A percentile compares a stretch with the other conserved stretches of the same genome.
These are phyloP conservation scores for Cheilinus undulatus DNA, from an alignment of 2,113 vertebrate species.

Conservation along the genomic window DNA sequence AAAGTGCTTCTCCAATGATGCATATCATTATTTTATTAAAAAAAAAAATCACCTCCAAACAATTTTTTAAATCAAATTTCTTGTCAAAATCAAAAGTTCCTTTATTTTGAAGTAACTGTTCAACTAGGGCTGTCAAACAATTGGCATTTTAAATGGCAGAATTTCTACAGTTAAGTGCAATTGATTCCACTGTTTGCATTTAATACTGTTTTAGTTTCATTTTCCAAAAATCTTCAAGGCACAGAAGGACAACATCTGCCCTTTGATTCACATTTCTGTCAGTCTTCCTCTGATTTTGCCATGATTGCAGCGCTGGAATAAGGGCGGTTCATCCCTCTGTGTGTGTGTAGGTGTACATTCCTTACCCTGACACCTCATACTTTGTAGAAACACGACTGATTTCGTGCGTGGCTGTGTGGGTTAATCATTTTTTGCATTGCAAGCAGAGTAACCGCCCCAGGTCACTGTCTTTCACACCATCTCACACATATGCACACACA, in stretches of 20 bases:
- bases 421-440: slow-evolving; percentile 59
- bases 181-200: no score
- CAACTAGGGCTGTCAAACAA: no score
- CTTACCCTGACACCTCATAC: slow-evolving; percentile 41
- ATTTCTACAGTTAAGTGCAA: no score
- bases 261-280: slow-evolving; percentile 7
- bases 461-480: not conserved
- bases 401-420: slow-evolving; percentile 33
- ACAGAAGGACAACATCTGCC: no score
- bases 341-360: slow-evolving; percentile 13
- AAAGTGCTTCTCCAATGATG: no score
- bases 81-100: no score
- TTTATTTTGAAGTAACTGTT: no score
- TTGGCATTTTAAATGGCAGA: no score
- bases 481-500: not conserved
- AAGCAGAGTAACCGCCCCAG: slow-evolving; percentile 42
- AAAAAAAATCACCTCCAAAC: no score
- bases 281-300: slow-evolving; percentile 44
- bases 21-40: no score
- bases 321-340: slow-evolving; percentile 7
- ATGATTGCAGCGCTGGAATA: slow-evolving; percentile 50
- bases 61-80: no score
- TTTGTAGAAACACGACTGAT: slow-evolving; percentile 40
- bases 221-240: not conserved
- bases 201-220: no score